A percentile compares a stretch with the other conserved stretches of the same genome.
Conservation (phyloP, 2,888 invertebrate genomes). For the Mythimna albipuncta region DNA sequence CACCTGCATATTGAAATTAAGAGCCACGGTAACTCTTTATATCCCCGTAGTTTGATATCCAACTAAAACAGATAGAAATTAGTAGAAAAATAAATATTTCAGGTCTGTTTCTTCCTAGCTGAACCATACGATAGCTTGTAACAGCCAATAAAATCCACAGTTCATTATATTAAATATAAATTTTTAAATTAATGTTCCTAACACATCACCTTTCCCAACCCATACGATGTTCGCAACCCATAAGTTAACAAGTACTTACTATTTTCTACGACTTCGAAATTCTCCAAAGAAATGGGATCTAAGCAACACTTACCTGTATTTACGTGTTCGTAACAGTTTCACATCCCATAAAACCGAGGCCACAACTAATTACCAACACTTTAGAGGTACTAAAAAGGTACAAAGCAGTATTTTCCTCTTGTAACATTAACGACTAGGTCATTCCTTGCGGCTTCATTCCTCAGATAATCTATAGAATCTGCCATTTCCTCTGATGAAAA, state of each 20-base stretch:
- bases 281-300: not conserved
- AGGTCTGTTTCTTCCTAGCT: no score
- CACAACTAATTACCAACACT: conserved; percentile 44
- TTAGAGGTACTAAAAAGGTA: conserved; percentile 30
- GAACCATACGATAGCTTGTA: no score
- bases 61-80: no score
- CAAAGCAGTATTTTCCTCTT: conserved; percentile 12
- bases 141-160: no score
- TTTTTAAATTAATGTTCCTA: no score
- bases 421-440: not conserved
- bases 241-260: conserved; percentile 5
- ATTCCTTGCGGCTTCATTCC: not conserved
- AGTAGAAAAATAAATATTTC: no score
- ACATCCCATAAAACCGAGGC: conserved; percentile 40
- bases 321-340: conserved; percentile 3
- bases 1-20: no score
- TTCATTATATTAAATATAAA: no score
- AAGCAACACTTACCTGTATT: conserved; percentile 8
- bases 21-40: no score
- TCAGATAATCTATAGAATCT: not conserved
- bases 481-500: not conserved
- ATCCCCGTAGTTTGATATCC: no score
- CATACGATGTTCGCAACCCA: not conserved
- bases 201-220: no score
- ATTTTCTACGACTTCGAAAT: not conserved